phyloP scores from a whole-genome alignment of 2,888 invertebrate genomes.

The Cabera pusaria region DNA sequence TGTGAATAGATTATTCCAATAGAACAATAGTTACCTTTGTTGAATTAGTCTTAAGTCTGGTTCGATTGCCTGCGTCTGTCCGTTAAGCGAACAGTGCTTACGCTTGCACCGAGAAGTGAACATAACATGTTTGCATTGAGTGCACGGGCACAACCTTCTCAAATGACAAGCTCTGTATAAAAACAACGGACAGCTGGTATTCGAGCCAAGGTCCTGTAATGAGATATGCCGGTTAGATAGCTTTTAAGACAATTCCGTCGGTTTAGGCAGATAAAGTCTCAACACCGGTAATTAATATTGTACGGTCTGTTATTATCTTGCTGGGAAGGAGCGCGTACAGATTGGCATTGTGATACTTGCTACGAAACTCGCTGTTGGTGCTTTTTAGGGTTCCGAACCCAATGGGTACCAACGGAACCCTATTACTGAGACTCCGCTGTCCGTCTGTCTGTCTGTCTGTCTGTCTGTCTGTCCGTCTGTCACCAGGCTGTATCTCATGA shows the following conservation, averaged over 20 bases:
- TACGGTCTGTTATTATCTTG: slow-evolving; percentile 32
- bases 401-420: too few species aligned
- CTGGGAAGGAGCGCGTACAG: slow-evolving; percentile 15
- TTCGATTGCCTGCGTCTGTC: too few species aligned
- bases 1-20: slow-evolving; percentile 4
- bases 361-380: slow-evolving; percentile 15
- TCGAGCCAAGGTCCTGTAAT: slow-evolving; percentile 80
- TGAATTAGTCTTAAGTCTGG: too few species aligned
- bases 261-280: slow-evolving; percentile 54
- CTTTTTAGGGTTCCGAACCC: too few species aligned
- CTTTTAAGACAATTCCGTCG: slow-evolving; percentile 66
- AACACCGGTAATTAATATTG: slow-evolving; percentile 46
- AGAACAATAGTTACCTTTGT: neutral
- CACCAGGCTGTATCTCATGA: too few species aligned
- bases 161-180: slow-evolving; percentile 75
- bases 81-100: slow-evolving; percentile 1
- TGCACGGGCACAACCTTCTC: slow-evolving; percentile 75
- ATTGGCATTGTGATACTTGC: slow-evolving; percentile 18
- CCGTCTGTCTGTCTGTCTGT: too few species aligned
- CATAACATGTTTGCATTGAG: slow-evolving; percentile 80
- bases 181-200: slow-evolving; percentile 79
- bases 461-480: too few species aligned
- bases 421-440: too few species aligned
- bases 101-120: slow-evolving; percentile 44
- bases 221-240: slow-evolving; percentile 75